Percentiles rank a stretch among this genome's conserved stretches.
Conservation (phyloP, 1,140 invertebrate species). For the Bombus sylvicola region DNA sequence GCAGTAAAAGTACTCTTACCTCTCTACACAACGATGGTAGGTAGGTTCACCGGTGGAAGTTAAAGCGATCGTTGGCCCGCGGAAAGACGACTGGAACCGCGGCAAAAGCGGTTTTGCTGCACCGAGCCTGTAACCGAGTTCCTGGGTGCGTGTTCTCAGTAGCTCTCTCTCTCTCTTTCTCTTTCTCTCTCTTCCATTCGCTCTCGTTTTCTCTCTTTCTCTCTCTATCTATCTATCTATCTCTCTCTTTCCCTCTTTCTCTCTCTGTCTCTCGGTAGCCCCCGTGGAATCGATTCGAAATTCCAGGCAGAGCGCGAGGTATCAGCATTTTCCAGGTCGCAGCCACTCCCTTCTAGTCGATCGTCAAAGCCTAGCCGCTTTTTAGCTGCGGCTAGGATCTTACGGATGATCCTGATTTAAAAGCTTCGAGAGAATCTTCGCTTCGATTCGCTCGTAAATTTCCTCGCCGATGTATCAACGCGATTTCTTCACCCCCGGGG, state of each 20-base stretch:
- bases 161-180: not conserved
- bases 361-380: not conserved
- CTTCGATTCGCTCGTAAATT: not conserved
- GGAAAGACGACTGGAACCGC: conserved; percentile 23
- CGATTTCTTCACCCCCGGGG: not conserved
- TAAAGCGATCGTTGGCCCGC: conserved; percentile 43
- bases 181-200: not conserved
- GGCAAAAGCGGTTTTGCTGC: not conserved
- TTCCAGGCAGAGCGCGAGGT: conserved; percentile 15
- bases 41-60: conserved; percentile 3
- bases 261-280: not conserved
- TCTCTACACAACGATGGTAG: not conserved
- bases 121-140: conserved; percentile 22
- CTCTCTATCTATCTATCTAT: not conserved
- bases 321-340: conserved; percentile 39
- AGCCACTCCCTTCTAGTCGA: not conserved
- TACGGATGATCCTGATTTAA: conserved; percentile 41
- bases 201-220: not conserved
- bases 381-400: not conserved
- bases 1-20: conserved; percentile 19
- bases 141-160: not conserved
- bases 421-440: not conserved
- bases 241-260: not conserved
- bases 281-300: conserved; percentile 31
- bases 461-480: not conserved